Evolutionary conservation across 1,140 invertebrate genomes (phyloP).

Genomic region (Dendrolimus kikuchii): DNA sequence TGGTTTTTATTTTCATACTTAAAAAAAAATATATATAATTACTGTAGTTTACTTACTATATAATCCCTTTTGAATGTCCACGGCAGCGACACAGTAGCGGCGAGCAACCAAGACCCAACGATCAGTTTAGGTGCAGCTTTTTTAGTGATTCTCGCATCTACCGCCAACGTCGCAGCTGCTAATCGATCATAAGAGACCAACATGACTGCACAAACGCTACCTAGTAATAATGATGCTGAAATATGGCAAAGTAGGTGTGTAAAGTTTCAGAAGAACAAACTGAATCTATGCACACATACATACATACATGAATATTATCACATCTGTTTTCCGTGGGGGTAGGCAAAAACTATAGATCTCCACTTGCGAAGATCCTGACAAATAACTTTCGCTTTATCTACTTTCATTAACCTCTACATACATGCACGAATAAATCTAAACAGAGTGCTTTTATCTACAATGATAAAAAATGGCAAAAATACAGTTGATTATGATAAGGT

Average conservation of each 20-base stretch:
- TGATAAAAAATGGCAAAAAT: too few species aligned
- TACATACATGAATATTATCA: too few species aligned
- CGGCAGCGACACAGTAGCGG: constrained; percentile 75
- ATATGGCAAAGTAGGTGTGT: constrained; percentile 13
- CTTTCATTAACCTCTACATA: too few species aligned
- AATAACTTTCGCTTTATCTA: too few species aligned
- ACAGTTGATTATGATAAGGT: too few species aligned
- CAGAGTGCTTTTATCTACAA: too few species aligned
- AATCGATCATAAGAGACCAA: constrained; percentile 88
- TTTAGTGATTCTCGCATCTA: constrained; percentile 77
- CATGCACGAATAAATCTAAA: too few species aligned
- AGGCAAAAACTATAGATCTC: too few species aligned
- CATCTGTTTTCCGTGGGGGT: too few species aligned
- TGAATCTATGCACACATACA: too few species aligned
- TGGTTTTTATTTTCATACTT: not conserved
- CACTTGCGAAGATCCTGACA: too few species aligned
- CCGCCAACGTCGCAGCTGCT: constrained; percentile 83
- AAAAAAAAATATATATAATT: constrained; percentile 1
- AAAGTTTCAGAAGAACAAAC: too few species aligned
- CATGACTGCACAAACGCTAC: constrained; percentile 84
- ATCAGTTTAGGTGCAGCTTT: constrained; percentile 75
- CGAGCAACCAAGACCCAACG: constrained; percentile 78
- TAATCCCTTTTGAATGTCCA: constrained; percentile 78
- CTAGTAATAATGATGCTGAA: constrained; percentile 77
- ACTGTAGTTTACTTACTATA: constrained; percentile 55